Evolutionary conservation across 2,113 vertebrate species (phyloP).

Genomic region (Leuciscus idus): DNA sequence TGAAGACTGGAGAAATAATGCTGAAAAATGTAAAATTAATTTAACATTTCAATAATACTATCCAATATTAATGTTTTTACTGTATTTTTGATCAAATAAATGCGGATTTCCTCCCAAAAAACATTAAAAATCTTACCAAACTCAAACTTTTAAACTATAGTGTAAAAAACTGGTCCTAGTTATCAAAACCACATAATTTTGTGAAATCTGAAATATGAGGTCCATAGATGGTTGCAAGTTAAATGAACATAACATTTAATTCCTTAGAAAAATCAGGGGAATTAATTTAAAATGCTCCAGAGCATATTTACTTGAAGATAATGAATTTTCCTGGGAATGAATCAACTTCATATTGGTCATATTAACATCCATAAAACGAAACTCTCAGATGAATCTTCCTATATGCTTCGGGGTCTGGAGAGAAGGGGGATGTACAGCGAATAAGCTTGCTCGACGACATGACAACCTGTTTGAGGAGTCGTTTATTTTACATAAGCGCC

Average conservation of each 20-base stretch:
- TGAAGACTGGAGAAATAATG: background rate
- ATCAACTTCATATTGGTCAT: background rate
- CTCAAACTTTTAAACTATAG: background rate
- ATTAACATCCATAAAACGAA: constrained; percentile 9
- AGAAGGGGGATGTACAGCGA: background rate
- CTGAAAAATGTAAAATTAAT: background rate
- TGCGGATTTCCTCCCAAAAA: rapidly evolving
- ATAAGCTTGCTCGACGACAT: background rate
- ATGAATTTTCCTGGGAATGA: no score
- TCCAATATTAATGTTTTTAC: no score
- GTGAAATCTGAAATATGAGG: background rate
- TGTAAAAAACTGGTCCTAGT: background rate
- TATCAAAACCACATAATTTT: background rate
- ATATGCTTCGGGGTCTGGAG: background rate
- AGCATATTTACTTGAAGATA: background rate
- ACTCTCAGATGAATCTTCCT: background rate
- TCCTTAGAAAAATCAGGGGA: background rate
- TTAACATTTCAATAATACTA: no score
- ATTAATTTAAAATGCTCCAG: background rate
- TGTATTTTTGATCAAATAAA: no score
- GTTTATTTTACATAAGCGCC: constrained; percentile 55
- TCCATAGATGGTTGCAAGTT: background rate
- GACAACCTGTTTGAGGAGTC: constrained; percentile 33
- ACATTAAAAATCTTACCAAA: no score
- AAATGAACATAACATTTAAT: background rate